Conservation (phyloP, 1,140 invertebrate species). For the Zelostemma sp. region DNA sequence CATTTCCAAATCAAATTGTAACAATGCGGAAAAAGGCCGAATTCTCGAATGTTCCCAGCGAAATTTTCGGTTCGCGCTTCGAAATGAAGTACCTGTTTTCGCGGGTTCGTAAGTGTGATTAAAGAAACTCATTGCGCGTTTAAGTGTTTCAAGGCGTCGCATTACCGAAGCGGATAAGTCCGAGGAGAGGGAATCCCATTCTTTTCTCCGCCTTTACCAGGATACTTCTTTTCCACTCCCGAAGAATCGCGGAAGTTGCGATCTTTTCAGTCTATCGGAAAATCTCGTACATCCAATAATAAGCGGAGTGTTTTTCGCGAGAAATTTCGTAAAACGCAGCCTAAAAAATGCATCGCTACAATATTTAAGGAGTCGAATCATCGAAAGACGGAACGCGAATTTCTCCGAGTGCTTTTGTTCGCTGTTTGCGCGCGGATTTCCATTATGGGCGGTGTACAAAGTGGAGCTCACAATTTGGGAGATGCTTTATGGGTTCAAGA, state of each 20-base stretch:
- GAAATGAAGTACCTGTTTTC: too few species aligned
- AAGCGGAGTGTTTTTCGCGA: constrained; percentile 27
- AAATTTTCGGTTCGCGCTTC: too few species aligned
- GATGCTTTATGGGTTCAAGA: constrained; percentile 68
- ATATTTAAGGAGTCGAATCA: too few species aligned
- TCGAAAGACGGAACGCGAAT: too few species aligned
- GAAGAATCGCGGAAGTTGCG: constrained; percentile 10
- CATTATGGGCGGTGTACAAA: constrained; percentile 64
- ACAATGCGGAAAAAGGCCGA: too few species aligned
- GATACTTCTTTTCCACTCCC: background rate
- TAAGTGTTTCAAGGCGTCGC: background rate
- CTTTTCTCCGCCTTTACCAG: constrained; percentile 26
- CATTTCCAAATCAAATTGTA: too few species aligned
- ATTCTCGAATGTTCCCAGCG: too few species aligned
- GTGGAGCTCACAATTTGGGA: constrained; percentile 64
- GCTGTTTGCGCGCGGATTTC: background rate
- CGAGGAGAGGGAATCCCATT: constrained; percentile 41
- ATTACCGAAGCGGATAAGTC: constrained; percentile 19
- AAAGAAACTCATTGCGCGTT: background rate
- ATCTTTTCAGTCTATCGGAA: constrained; percentile 48
- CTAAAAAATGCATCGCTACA: too few species aligned
- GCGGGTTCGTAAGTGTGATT: too few species aligned
- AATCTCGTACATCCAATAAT: constrained; percentile 56
- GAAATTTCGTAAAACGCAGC: too few species aligned
- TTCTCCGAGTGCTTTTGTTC: too few species aligned